A percentile compares a stretch with the other conserved stretches of the same genome.
These are phyloP conservation scores for Junonia oenone DNA, from an alignment of 2,888 invertebrate species.

Conservation along the genomic window DNA sequence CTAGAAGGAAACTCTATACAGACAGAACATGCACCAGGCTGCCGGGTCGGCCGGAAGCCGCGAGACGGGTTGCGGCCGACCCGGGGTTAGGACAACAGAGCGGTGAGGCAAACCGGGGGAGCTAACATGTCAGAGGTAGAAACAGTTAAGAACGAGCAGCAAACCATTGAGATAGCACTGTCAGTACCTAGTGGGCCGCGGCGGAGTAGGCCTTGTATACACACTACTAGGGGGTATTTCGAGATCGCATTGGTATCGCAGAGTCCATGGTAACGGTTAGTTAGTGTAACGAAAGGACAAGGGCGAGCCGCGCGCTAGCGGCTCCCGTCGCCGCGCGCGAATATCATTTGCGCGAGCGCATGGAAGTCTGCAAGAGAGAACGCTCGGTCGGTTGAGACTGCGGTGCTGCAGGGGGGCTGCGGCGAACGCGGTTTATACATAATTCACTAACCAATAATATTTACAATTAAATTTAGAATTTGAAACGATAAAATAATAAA, in stretches of 20 bases:
- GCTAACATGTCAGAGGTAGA: slow-evolving; percentile 54
- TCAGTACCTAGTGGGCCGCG: slow-evolving; percentile 60
- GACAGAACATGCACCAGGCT: slow-evolving; percentile 64
- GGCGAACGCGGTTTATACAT: slow-evolving; percentile 12
- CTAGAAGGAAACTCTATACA: slow-evolving; percentile 56
- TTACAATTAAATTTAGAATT: too few species aligned
- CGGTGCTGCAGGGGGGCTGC: slow-evolving; percentile 40
- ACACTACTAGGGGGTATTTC: slow-evolving; percentile 56
- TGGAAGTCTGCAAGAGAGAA: slow-evolving; percentile 86
- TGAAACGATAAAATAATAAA: too few species aligned
- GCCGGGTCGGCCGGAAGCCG: slow-evolving; percentile 35
- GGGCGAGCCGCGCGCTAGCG: slow-evolving; percentile 70
- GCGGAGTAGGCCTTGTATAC: slow-evolving; percentile 46
- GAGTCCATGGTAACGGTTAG: slow-evolving; percentile 60
- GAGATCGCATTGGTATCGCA: slow-evolving; percentile 56
- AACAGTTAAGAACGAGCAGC: slow-evolving; percentile 76
- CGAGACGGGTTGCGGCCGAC: slow-evolving; percentile 36
- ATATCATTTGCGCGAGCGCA: slow-evolving; percentile 87
- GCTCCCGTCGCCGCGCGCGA: slow-evolving; percentile 80
- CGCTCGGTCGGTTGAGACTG: slow-evolving; percentile 49
- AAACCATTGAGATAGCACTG: slow-evolving; percentile 72
- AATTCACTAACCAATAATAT: too few species aligned
- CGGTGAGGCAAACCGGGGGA: slow-evolving; percentile 41
- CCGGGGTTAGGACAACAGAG: slow-evolving; percentile 42
- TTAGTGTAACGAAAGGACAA: slow-evolving; percentile 56